Percentiles rank a stretch among this genome's conserved stretches.
These are phyloP conservation scores for Tetanocera ferruginea DNA, from an alignment of 2,888 invertebrate species.

Conservation along the genomic window DNA sequence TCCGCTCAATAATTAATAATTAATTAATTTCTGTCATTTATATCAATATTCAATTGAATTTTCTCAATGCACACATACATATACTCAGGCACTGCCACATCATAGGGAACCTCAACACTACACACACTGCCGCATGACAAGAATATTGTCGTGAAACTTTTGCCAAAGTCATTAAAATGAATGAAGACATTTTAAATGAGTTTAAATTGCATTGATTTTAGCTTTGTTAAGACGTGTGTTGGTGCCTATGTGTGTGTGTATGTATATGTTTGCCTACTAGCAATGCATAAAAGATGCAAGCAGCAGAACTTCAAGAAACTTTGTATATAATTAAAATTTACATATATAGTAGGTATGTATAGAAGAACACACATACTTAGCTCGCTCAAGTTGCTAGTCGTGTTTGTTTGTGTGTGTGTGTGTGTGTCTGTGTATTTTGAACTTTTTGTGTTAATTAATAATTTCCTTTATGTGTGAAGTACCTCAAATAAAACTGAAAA, in stretches of 20 bases:
- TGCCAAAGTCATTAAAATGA: not conserved
- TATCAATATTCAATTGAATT: conserved; percentile 9
- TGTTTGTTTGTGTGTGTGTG: not conserved
- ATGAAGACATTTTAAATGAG: conserved; percentile 14
- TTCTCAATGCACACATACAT: not conserved
- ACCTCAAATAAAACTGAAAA: conserved; percentile 4
- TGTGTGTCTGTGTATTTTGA: not conserved
- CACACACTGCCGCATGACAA: too few species aligned
- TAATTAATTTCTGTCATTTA: not conserved
- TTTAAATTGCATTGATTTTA: conserved; percentile 9
- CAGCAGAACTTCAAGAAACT: too few species aligned
- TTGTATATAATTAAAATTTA: too few species aligned
- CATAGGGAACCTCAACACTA: not conserved
- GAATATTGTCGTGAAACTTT: not conserved
- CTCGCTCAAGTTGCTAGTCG: too few species aligned
- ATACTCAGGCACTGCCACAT: not conserved
- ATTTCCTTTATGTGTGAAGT: not conserved
- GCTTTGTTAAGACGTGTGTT: not conserved
- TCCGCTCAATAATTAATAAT: not conserved
- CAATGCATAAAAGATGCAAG: too few species aligned
- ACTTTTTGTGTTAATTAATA: conserved; percentile 24
- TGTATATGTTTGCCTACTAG: not conserved
- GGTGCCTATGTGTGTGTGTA: not conserved
- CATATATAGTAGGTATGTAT: too few species aligned
- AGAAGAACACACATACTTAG: too few species aligned